phyloP scores from a whole-genome alignment of 2,113 vertebrate genomes.

The Leiothrix lutea region DNA sequence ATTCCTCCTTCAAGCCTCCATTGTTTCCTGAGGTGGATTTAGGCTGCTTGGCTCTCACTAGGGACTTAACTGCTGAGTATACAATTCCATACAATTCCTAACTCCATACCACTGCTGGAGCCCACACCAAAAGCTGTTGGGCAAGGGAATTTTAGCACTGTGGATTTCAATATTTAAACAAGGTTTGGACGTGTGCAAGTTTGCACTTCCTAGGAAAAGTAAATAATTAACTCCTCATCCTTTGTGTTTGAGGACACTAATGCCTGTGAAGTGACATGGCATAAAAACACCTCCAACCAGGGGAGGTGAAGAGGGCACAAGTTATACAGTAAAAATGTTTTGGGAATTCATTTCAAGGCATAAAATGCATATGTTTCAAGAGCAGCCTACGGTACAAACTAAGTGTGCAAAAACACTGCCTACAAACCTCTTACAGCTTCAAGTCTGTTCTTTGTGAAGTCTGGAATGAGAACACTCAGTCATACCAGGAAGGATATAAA shows the following conservation, averaged over 20 bases:
- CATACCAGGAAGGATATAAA: neutral
- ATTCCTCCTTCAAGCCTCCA: neutral
- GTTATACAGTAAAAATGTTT: neutral
- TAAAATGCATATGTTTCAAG: neutral
- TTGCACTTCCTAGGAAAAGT: neutral
- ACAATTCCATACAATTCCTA: neutral
- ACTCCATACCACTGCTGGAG: neutral
- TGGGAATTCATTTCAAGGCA: neutral
- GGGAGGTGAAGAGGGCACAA: neutral
- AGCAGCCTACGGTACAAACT: neutral
- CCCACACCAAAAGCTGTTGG: neutral
- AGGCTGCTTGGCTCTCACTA: neutral
- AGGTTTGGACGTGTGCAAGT: neutral
- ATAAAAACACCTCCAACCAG: neutral
- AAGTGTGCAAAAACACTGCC: neutral
- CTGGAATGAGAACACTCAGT: neutral
- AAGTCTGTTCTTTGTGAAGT: neutral
- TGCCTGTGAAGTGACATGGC: neutral
- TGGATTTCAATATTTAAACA: slow-evolving; percentile 40
- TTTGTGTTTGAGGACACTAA: neutral
- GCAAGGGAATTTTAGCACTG: neutral
- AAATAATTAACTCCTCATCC: slow-evolving; percentile 35
- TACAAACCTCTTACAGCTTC: neutral
- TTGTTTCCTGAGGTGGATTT: slow-evolving; percentile 11
- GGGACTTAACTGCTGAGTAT: neutral